phyloP scores from a whole-genome alignment of 2,797 vertebrate genomes.

The Sebastiscus albofasciatus region DNA sequence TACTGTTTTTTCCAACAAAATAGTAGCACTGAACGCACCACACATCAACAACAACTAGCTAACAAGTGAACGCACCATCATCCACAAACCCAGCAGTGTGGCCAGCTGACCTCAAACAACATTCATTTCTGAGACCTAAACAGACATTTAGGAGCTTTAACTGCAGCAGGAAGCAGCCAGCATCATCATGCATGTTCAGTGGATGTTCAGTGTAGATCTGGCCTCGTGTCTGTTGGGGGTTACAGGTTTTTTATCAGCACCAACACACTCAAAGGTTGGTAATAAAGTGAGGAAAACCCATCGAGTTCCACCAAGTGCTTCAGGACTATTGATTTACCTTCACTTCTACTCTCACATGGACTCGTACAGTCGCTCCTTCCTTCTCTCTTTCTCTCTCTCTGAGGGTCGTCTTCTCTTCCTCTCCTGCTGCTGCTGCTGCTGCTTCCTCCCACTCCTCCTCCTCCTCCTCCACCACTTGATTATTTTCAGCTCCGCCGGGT shows the following conservation, averaged over 20 bases:
- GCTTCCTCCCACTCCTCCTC: background rate
- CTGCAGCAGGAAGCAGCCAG: background rate
- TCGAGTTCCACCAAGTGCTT: conserved; percentile 55
- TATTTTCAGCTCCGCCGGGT: conserved; percentile 48
- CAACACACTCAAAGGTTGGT: conserved; percentile 6
- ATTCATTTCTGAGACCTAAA: background rate
- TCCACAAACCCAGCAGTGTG: background rate
- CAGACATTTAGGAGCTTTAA: accelerated
- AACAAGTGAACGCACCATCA: background rate
- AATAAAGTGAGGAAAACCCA: conserved; percentile 55
- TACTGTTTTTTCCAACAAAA: background rate
- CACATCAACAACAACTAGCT: background rate
- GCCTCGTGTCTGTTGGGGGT: background rate
- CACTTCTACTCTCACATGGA: conserved; percentile 56
- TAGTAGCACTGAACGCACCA: background rate
- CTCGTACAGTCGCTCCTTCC: conserved; percentile 42
- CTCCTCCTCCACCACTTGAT: conserved; percentile 72
- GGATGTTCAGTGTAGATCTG: background rate
- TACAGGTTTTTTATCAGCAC: background rate
- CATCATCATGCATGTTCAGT: background rate
- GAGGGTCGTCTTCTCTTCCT: conserved; percentile 67
- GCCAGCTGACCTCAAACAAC: background rate
- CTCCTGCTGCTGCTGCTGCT: conserved; percentile 57
- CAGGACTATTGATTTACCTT: conserved; percentile 67
- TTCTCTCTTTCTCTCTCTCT: conserved; percentile 42